Evolutionary conservation across 2,113 vertebrate genomes (phyloP).

Genomic region (Elachura formosa): DNA sequence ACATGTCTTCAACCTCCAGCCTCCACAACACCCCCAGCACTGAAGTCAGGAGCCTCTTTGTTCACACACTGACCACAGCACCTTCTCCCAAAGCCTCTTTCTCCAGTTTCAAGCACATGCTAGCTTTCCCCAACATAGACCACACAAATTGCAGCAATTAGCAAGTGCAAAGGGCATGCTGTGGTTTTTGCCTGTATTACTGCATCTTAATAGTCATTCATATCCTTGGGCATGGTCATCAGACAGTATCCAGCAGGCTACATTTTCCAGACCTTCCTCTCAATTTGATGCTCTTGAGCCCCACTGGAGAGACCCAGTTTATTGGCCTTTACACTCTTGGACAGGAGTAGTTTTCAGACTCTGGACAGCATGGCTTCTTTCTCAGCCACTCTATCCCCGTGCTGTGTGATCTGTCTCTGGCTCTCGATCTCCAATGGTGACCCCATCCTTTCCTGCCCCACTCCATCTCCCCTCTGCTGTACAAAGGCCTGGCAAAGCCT

Average conservation of each 20-base stretch:
- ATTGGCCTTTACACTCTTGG: neutral
- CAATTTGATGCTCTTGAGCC: neutral
- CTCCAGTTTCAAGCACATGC: neutral
- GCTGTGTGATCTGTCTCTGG: neutral
- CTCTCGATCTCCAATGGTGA: rapidly evolving
- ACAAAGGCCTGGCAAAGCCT: neutral
- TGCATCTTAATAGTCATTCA: neutral
- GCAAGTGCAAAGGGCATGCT: slow-evolving; percentile 10
- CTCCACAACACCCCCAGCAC: neutral
- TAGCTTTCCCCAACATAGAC: neutral
- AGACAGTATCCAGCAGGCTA: neutral
- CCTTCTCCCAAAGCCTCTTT: neutral
- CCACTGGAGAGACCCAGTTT: neutral
- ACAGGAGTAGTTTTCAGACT: neutral
- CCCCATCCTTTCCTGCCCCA: neutral
- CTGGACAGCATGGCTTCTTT: neutral
- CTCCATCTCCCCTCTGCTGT: neutral
- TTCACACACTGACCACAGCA: neutral
- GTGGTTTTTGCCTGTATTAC: neutral
- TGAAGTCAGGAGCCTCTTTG: neutral
- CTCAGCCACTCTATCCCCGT: neutral
- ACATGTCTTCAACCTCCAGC: neutral
- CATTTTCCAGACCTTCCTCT: neutral
- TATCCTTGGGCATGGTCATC: neutral
- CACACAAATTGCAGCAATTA: slow-evolving; percentile 49